Evolutionary conservation across 1,140 invertebrate species (phyloP).

Genomic region (Mya arenaria): DNA sequence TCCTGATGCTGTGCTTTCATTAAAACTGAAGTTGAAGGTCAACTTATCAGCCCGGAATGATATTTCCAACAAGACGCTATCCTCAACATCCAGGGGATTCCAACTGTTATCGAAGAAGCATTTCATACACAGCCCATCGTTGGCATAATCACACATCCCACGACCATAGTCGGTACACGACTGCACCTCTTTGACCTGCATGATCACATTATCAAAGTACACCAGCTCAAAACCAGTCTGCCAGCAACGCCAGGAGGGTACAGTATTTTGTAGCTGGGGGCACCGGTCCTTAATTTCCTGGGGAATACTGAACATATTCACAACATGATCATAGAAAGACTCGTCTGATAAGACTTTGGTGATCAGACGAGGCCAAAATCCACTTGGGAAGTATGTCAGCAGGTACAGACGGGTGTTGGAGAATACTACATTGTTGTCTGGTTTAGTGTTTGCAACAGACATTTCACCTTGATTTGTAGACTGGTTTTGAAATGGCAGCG

Average conservation of each 20-base stretch:
- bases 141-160: conserved; percentile 82
- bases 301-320: conserved; percentile 65
- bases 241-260: conserved; percentile 96
- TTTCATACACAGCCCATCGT: conserved; percentile 66
- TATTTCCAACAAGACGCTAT: conserved; percentile 93
- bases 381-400: conserved; percentile 98
- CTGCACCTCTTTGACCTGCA: conserved; percentile 71
- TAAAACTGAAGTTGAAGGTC: conserved; percentile 60
- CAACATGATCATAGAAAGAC: conserved; percentile 75
- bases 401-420: conserved; percentile 81
- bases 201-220: conserved; percentile 84
- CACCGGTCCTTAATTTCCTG: conserved; percentile 60
- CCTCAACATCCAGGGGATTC: conserved; percentile 86
- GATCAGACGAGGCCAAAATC: conserved; percentile 98
- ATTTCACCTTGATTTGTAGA: neutral
- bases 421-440: conserved; percentile 72
- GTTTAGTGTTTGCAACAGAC: conserved; percentile 56
- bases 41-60: conserved; percentile 87
- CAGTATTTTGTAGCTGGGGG: conserved; percentile 57
- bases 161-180: conserved; percentile 61
- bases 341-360: conserved; percentile 94
- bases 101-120: conserved; percentile 76
- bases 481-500: neutral
- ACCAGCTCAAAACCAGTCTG: conserved; percentile 95
- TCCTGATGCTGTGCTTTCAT: conserved; percentile 5